Conservation (phyloP, 2,113 vertebrate genomes). For the Gymnobelideus leadbeateri region DNA sequence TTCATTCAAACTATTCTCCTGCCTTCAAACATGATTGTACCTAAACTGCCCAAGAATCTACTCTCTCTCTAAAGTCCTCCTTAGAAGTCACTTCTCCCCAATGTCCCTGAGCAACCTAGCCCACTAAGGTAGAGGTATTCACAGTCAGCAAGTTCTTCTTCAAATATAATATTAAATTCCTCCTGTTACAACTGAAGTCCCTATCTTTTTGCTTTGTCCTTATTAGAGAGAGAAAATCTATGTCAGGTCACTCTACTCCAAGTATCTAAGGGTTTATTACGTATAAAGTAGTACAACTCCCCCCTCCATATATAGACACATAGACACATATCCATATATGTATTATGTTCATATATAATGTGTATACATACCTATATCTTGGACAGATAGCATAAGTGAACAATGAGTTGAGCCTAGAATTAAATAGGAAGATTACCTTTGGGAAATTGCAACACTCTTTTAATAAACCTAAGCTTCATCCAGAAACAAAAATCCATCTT, state of each 20-base stretch:
- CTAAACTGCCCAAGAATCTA: background rate
- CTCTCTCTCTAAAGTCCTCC: background rate
- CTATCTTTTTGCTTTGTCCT: background rate
- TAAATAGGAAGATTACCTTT: too few relatives aligned
- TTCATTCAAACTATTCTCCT: background rate
- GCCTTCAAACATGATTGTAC: background rate
- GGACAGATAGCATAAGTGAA: too few relatives aligned
- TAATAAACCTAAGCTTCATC: too few relatives aligned
- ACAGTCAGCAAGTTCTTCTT: background rate
- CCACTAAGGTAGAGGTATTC: background rate
- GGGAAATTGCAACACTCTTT: too few relatives aligned
- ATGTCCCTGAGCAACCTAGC: background rate
- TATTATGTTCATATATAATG: background rate
- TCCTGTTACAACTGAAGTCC: background rate
- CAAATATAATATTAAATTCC: background rate
- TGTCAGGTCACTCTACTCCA: background rate
- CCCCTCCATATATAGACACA: background rate
- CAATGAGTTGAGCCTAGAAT: too few relatives aligned
- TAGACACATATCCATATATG: background rate
- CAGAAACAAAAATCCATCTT: background rate
- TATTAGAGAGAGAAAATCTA: background rate
- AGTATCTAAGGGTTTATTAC: background rate
- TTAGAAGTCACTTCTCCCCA: background rate
- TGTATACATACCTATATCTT: too few relatives aligned
- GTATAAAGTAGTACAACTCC: background rate